Base-by-base conservation (phyloP, 2,797 vertebrate species). In the Tolypeutes matacus region DNA sequence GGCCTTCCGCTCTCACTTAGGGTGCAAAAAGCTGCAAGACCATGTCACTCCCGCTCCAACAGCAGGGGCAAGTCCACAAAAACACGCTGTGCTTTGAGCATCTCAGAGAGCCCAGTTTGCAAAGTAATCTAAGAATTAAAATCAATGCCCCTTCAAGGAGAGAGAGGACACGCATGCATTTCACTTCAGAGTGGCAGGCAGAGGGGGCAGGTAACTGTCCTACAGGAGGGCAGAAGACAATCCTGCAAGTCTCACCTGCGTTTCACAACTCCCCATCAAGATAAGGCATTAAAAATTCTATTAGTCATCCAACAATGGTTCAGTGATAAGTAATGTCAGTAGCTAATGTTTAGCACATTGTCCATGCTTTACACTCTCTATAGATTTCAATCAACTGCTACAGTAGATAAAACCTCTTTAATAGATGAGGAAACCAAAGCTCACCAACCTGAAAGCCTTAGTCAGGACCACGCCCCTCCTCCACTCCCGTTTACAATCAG, bases 371-470 rank as follows among this genome's bases (percentile, higher is more conserved):
- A 27, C 29, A 42, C 31, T 64, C 31, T 72, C 27, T 39, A 2
- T 20, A 49, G 20, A 27, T 82, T 84, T 81, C 29, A 11, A 25
- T 65, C 27, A 88, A 58, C 58, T 49, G 31, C 2, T 12, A 13
- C 36, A 86, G 86, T 56, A 76, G n/a, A 78, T 29, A 72, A 94
- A 67, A n/a, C 39, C 29, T 12, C 89, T 83, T 69, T 69, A n/a
- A 31, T 14, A 87, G 36, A 36, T 64, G 62, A 81, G 13, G 46
- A 94, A 89, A 65, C 20, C 21, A 81, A 93, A 88, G 31, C 56
- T 56, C 85, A 36, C 85, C 18, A 27, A 49, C n/a, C n/a, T n/a
- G 25, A 87, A 34, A 65, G 25, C 27, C 60, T 69, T 7, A 8
- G 58, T 18, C 53, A 20, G 12, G 23, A 76, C 13, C 53, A 62